These are phyloP conservation scores for Podiceps cristatus DNA, from an alignment of 2,113 vertebrate genomes.

Conservation along the genomic window DNA sequence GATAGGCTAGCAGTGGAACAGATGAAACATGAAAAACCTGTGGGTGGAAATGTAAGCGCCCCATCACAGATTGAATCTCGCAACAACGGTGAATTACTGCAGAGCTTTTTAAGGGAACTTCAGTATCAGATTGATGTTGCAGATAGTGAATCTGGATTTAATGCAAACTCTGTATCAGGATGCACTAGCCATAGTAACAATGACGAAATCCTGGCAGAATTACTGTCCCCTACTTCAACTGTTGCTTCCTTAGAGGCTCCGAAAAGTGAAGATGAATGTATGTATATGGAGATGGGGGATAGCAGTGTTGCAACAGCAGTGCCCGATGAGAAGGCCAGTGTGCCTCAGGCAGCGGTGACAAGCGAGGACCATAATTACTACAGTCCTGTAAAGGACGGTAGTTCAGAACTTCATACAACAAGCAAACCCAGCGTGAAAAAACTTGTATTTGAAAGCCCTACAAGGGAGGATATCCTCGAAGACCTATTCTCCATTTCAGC, in stretches of 20 bases:
- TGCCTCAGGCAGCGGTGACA: background rate
- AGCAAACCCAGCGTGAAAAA: background rate
- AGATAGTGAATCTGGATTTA: conserved; percentile 59
- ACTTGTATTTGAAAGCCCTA: conserved; percentile 48
- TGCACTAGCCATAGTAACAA: conserved; percentile 68
- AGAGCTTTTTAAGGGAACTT: conserved; percentile 75
- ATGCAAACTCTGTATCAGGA: conserved; percentile 61
- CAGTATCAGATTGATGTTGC: conserved; percentile 77
- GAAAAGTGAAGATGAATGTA: conserved; percentile 64
- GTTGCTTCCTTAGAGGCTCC: conserved; percentile 79
- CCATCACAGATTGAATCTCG: background rate
- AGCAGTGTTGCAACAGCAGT: background rate
- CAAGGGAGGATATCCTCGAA: conserved; percentile 81
- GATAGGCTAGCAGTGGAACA: conserved; percentile 73
- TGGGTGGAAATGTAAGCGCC: background rate
- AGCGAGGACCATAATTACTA: conserved; percentile 47
- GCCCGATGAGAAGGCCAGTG: background rate
- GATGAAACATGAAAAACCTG: background rate
- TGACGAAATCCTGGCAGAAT: conserved; percentile 83
- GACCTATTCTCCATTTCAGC: conserved; percentile 82
- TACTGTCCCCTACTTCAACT: conserved; percentile 82
- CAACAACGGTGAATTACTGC: conserved; percentile 64
- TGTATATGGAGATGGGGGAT: conserved; percentile 81
- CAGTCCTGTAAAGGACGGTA: conserved; percentile 46
- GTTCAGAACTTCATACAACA: background rate